These are phyloP conservation scores for Aplysia californica DNA, from an alignment of 1,140 invertebrate genomes.

Conservation along the genomic window DNA sequence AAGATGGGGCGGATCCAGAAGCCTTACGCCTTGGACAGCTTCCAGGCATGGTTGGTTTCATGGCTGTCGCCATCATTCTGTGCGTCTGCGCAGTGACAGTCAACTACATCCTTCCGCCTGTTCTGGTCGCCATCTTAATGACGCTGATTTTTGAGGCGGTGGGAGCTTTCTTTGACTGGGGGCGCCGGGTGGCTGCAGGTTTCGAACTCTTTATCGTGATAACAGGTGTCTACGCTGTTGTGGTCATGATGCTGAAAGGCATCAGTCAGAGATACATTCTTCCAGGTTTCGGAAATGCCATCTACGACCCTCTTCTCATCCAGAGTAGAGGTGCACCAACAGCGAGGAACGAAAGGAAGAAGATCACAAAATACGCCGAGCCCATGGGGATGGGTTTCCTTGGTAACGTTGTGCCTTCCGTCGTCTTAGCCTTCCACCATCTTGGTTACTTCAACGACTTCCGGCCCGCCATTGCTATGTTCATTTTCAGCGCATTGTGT, in stretches of 20 bases:
- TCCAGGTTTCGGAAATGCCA: conserved; percentile 55
- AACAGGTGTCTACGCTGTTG: conserved; percentile 49
- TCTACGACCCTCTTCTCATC: conserved; percentile 47
- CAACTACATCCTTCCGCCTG: conserved; percentile 55
- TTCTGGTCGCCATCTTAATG: conserved; percentile 45
- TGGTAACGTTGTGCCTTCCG: conserved; percentile 48
- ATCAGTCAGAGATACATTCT: conserved; percentile 55
- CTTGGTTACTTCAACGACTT: conserved; percentile 50
- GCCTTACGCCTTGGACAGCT: conserved; percentile 32
- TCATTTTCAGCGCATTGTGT: conserved; percentile 41
- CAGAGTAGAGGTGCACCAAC: conserved; percentile 31
- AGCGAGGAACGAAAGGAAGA: conserved; percentile 47
- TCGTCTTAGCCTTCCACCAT: conserved; percentile 45
- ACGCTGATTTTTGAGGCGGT: conserved; percentile 51
- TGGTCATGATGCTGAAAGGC: conserved; percentile 56
- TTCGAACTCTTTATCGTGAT: conserved; percentile 55
- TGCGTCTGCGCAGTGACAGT: conserved; percentile 51
- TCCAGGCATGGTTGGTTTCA: conserved; percentile 48
- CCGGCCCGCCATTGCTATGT: conserved; percentile 42
- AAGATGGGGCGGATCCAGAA: conserved; percentile 11
- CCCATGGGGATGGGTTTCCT: conserved; percentile 57
- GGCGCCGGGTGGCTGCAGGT: conserved; percentile 45
- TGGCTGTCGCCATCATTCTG: conserved; percentile 44
- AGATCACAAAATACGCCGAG: conserved; percentile 54
- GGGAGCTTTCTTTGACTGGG: conserved; percentile 48